Conservation (phyloP, 2,888 invertebrate genomes). For the Campoletis raptor region DNA sequence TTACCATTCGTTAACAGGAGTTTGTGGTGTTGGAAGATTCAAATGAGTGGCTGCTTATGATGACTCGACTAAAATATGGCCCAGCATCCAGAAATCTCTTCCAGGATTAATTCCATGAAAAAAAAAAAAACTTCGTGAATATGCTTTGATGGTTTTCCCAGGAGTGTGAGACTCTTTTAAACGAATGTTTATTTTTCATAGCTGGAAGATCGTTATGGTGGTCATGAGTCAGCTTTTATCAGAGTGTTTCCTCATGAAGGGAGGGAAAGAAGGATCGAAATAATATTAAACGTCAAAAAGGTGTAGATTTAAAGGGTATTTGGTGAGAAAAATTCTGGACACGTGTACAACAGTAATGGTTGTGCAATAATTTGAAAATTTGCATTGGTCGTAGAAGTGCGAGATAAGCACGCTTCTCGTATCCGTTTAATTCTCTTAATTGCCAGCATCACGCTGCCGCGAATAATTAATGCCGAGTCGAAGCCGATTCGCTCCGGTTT, state of each 20-base stretch:
- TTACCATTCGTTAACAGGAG: constrained; percentile 4
- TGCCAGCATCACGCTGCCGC: constrained; percentile 70
- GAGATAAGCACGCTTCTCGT: constrained; percentile 64
- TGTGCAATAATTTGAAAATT: constrained; percentile 74
- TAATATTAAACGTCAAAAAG: constrained; percentile 24
- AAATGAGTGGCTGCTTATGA: constrained; percentile 2
- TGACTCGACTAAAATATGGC: background rate
- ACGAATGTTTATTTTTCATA: constrained; percentile 18
- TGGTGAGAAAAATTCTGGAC: constrained; percentile 56
- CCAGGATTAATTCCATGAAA: background rate
- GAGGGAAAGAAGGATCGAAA: background rate
- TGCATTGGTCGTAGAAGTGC: constrained; percentile 47
- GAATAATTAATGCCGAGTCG: constrained; percentile 76
- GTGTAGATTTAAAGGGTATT: constrained; percentile 14
- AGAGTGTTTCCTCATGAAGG: background rate
- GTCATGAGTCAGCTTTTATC: background rate
- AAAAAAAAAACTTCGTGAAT: background rate
- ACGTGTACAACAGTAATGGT: constrained; percentile 61
- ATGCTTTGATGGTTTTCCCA: background rate
- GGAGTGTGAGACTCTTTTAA: constrained; percentile 14
- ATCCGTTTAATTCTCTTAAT: constrained; percentile 79
- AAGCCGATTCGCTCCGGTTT: constrained; percentile 75
- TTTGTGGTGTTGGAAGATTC: constrained; percentile 24
- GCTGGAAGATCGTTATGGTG: background rate
- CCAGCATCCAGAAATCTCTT: background rate